Evolutionary conservation across 2,888 invertebrate genomes (phyloP).

Genomic region (Gibbula magus): DNA sequence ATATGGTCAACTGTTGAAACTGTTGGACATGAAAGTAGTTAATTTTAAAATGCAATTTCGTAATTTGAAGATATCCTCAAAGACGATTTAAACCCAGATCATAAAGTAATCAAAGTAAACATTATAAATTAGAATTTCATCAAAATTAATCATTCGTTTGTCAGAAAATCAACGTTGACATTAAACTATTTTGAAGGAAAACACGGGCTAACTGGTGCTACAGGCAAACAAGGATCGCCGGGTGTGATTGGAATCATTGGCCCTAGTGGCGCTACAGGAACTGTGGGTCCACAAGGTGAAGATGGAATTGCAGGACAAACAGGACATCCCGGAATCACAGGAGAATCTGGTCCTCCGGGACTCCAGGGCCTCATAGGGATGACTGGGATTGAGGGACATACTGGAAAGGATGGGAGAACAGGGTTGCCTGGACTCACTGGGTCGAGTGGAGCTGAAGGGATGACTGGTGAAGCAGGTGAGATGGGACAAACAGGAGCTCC

Average conservation of each 20-base stretch:
- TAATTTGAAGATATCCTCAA: too few species aligned
- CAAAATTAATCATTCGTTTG: too few species aligned
- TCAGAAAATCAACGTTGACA: too few species aligned
- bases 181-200: not conserved
- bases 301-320: not conserved
- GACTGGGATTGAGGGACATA: not conserved
- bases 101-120: too few species aligned
- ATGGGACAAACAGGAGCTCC: not conserved
- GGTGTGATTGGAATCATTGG: not conserved
- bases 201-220: not conserved
- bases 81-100: too few species aligned
- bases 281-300: not conserved
- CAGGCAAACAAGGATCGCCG: not conserved
- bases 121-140: too few species aligned
- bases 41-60: too few species aligned
- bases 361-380: not conserved
- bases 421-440: not conserved
- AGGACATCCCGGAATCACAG: not conserved
- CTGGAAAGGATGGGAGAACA: not conserved
- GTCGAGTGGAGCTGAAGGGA: not conserved
- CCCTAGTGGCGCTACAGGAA: not conserved
- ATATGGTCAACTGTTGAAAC: too few species aligned
- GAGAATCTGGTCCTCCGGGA: not conserved
- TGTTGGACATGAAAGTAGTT: too few species aligned
- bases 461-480: not conserved